Evolutionary conservation across 2,888 invertebrate species (phyloP).

Genomic region (Caenorhabditis parvicauda): DNA sequence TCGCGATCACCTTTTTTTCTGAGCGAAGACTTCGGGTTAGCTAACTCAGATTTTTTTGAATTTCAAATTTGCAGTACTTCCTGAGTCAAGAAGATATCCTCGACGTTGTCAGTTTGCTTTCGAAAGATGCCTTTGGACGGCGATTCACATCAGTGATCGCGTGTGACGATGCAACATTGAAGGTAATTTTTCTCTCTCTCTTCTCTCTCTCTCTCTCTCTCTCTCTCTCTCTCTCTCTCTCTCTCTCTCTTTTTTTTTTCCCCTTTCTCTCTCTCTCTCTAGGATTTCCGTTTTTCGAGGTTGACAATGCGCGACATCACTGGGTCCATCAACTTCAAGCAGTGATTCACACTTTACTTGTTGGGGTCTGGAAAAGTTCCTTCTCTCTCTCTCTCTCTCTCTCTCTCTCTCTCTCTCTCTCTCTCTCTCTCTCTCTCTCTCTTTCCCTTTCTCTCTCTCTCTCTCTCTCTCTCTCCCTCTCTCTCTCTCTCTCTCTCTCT

Average conservation of each 20-base stretch:
- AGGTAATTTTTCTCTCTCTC: constrained; percentile 65
- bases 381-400: too few relatives aligned
- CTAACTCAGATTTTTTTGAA: constrained; percentile 3
- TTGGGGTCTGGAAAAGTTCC: constrained; percentile 71
- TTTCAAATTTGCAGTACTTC: constrained; percentile 69
- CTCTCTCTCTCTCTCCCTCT: too few relatives aligned
- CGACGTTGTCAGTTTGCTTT: constrained; percentile 76
- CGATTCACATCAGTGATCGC: constrained; percentile 73
- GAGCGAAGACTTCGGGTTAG: background rate
- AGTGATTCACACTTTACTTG: constrained; percentile 71
- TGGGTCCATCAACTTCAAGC: constrained; percentile 71
- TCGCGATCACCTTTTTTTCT: background rate
- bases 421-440: too few relatives aligned
- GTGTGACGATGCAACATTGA: constrained; percentile 78
- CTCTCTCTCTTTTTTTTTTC: background rate
- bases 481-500: too few relatives aligned
- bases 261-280: too few relatives aligned
- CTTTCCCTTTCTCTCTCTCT: too few relatives aligned
- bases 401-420: too few relatives aligned
- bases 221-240: background rate
- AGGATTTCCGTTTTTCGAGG: constrained; percentile 54
- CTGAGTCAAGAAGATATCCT: constrained; percentile 83
- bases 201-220: too few relatives aligned
- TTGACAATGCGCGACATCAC: constrained; percentile 70
- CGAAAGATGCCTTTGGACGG: constrained; percentile 60